phyloP scores from a whole-genome alignment of 2,113 vertebrate genomes.

The Elanus axillaris region DNA sequence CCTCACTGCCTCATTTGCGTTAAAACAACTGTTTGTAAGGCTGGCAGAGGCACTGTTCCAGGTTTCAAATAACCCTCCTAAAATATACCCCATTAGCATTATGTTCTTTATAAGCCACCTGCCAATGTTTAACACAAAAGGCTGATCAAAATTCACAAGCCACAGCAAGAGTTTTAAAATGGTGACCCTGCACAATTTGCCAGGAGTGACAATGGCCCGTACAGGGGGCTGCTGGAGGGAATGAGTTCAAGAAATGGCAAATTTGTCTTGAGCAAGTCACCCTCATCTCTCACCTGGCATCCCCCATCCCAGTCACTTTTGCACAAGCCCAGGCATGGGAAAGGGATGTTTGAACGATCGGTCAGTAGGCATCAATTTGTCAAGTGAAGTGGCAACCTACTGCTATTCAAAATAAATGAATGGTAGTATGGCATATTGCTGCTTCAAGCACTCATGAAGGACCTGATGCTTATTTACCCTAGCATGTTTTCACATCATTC shows the following conservation, averaged over 20 bases:
- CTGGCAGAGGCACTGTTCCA: not conserved
- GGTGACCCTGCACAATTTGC: not conserved
- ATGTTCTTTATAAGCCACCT: not conserved
- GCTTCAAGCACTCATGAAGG: not conserved
- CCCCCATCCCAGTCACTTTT: not conserved
- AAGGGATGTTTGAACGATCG: not conserved
- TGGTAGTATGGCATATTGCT: not conserved
- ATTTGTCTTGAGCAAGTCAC: not conserved
- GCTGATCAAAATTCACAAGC: not conserved
- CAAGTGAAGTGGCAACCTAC: not conserved
- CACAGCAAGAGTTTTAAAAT: not conserved
- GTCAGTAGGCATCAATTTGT: not conserved
- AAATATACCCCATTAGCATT: not conserved
- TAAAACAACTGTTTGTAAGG: not conserved
- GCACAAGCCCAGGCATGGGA: not conserved
- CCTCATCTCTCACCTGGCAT: not conserved
- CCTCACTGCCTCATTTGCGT: not conserved
- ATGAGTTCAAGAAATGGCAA: not conserved
- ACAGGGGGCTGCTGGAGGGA: accelerated
- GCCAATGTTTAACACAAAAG: not conserved
- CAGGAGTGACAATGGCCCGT: not conserved
- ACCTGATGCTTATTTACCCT: not conserved
- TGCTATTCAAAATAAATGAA: not conserved
- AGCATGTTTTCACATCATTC: not conserved
- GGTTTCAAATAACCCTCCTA: not conserved